Conservation (phyloP, 2,797 vertebrate genomes). For the Paedocypris micromegethes region DNA sequence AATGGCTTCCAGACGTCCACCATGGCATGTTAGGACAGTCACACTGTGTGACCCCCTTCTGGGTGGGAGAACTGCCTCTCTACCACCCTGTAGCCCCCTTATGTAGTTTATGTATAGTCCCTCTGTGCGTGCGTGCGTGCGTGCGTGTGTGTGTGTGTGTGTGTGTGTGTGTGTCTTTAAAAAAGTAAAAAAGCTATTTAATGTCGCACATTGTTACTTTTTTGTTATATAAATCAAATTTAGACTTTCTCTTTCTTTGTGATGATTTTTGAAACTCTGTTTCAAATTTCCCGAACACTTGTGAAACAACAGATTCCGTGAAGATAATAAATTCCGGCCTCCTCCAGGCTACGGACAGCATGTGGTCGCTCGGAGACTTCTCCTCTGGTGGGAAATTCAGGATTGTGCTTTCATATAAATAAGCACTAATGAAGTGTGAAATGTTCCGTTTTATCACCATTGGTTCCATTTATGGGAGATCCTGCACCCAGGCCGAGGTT, state of each 20-base stretch:
- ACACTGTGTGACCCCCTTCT: conserved; percentile 11
- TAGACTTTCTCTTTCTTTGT: neutral
- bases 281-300: neutral
- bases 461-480: conserved; percentile 51
- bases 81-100: conserved; percentile 27
- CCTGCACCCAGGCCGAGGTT: conserved; percentile 55
- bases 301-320: neutral
- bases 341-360: conserved; percentile 32
- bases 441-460: conserved; percentile 60
- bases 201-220: too few species aligned
- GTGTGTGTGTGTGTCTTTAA: too few species aligned
- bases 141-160: too few species aligned
- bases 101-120: too few species aligned
- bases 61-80: conserved; percentile 35
- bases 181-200: too few species aligned
- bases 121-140: too few species aligned
- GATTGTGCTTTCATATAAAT: conserved; percentile 61
- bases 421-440: conserved; percentile 58
- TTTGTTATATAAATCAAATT: neutral
- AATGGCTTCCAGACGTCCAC: conserved; percentile 12
- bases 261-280: too few species aligned
- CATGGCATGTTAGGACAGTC: conserved; percentile 15
- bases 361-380: conserved; percentile 39
- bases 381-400: conserved; percentile 48
- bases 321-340: neutral